A percentile compares a stretch with the other conserved stretches of the same genome.
These are phyloP conservation scores for Ptiloglossa arizonensis DNA, from an alignment of 1,140 invertebrate species.

Conservation along the genomic window DNA sequence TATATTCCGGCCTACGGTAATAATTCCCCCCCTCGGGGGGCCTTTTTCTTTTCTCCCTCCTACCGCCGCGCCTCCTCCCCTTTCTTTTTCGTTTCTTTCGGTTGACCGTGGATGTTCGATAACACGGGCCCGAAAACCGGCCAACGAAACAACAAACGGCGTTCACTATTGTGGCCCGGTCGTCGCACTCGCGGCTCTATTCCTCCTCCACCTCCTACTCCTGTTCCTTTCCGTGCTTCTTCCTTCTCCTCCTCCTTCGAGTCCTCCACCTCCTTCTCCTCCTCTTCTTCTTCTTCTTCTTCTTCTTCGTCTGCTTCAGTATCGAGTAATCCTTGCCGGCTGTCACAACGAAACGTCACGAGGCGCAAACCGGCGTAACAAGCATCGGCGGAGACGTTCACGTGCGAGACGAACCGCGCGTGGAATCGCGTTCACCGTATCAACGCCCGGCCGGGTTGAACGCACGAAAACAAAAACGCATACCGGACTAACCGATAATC, in stretches of 20 bases:
- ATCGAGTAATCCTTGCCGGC: conserved; percentile 39
- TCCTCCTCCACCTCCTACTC: conserved; percentile 58
- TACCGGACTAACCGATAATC: neutral
- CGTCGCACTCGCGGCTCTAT: conserved; percentile 67
- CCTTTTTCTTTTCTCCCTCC: neutral
- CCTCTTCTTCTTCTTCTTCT: neutral
- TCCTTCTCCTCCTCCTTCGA: conserved; percentile 2
- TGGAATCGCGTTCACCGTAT: neutral
- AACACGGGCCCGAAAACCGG: conserved; percentile 44
- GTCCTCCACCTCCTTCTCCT: neutral
- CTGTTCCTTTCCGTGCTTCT: conserved; percentile 43
- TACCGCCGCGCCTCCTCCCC: neutral
- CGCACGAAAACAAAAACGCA: conserved; percentile 1
- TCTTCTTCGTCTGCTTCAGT: conserved; percentile 21
- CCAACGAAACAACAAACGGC: conserved; percentile 64
- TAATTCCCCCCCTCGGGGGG: too few species aligned
- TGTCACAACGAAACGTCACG: conserved; percentile 38
- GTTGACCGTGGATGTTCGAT: neutral
- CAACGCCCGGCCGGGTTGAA: neutral
- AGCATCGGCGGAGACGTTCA: neutral
- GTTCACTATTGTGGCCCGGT: conserved; percentile 63
- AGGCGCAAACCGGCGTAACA: neutral
- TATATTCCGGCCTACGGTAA: neutral
- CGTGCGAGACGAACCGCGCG: neutral
- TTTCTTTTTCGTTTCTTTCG: neutral